Percentiles rank a stretch among this genome's conserved stretches.
These are phyloP conservation scores for Micrastur ruficollis DNA, from an alignment of 2,797 vertebrate genomes.

Conservation along the genomic window DNA sequence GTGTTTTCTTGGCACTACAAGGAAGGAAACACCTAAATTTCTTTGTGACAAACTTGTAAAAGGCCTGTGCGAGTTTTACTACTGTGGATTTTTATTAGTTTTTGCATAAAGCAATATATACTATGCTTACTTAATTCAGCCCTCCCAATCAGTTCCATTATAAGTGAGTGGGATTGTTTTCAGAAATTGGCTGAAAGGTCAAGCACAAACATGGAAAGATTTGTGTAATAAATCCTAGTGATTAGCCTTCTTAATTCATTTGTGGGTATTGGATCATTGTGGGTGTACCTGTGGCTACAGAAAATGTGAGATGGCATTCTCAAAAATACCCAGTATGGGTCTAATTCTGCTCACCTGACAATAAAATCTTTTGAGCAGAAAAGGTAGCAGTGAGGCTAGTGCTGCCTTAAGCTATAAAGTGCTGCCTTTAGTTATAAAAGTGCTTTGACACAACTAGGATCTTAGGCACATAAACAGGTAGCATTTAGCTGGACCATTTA, in stretches of 20 bases:
- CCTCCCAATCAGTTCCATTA: neutral
- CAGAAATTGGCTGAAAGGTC: neutral
- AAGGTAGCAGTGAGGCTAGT: neutral
- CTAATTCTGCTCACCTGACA: neutral
- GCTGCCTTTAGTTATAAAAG: neutral
- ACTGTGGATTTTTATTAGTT: neutral
- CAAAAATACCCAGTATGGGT: neutral
- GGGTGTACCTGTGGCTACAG: neutral
- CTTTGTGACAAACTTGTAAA: neutral
- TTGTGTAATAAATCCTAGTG: neutral
- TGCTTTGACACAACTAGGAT: neutral
- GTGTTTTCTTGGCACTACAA: neutral
- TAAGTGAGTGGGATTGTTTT: neutral
- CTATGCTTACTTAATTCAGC: neutral
- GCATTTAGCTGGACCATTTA: neutral
- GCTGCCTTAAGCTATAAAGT: neutral
- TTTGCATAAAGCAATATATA: neutral
- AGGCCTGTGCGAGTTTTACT: neutral
- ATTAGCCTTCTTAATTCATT: neutral
- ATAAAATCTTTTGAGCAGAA: neutral
- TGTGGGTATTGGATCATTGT: neutral
- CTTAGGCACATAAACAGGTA: neutral
- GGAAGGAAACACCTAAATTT: neutral
- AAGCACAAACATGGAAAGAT: neutral
- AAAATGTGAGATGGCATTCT: neutral